Base-by-base conservation (phyloP, 2,797 vertebrate species). In the Parotocinclus haroldoi region DNA sequence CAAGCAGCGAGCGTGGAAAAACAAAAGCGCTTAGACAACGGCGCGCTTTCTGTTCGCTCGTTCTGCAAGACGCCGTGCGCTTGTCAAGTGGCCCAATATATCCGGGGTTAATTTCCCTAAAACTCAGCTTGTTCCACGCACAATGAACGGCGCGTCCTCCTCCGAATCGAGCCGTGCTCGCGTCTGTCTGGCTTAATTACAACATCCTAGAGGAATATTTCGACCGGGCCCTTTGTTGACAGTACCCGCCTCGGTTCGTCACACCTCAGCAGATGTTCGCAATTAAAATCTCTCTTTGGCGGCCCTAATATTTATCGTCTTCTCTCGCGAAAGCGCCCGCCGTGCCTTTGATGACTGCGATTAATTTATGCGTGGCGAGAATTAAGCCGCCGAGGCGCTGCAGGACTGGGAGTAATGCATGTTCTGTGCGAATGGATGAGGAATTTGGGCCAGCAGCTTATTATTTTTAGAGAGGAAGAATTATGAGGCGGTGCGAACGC, bases 231-330 rank as follows among this genome's bases (percentile, higher is more conserved):
- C 58, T 56, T 56, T 56, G 70, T 38, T 75, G 73, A 67, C 69
- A 73, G 61, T 68, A 67, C 50, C 55, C 12, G 53, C 48, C 65
- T 56, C 19, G 45, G 60, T 9, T 16, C 37, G 63, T 68, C 63
- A 73, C 63, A 68, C 70, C 73, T 75, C 60, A 59, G 40, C 76
- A 78, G 68, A 76, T 76, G 71, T 78, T 78, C 42, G 38, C 63
- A 59, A 78, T 78, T 76, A 68, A 73, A 68, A 62, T 73, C 58
- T 62, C 66, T 71, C 66, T 59, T 53, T 45, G 48, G 50, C 46
- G 59, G 70, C 37, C 60, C 64, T 62, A 58, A 50, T 54, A 57
- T 55, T 49, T 27, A 27, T 27, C 27, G 27, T 27, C 27, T 27
- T 27, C 27, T 49, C 50, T 17, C 16, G 57, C 14, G 40, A 40